Conservation (phyloP, 2,888 invertebrate species). For the Temnothorax rugatulus region DNA sequence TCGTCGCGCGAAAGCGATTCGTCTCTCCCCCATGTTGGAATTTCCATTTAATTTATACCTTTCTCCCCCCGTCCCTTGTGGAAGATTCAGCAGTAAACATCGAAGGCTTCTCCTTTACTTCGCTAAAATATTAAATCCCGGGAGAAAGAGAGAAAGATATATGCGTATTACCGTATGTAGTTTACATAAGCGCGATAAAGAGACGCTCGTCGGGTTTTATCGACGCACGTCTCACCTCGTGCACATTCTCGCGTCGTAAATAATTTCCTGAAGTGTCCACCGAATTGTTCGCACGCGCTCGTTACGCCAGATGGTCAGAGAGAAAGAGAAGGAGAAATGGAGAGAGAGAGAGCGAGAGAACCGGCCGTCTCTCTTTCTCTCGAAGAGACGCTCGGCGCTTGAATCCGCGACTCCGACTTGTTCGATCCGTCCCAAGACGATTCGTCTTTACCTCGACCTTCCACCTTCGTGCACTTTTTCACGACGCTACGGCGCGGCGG, state of each 20-base stretch:
- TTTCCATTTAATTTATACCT: constrained; percentile 44
- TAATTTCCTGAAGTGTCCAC: constrained; percentile 29
- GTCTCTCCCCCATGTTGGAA: constrained; percentile 15
- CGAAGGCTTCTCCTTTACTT: constrained; percentile 1
- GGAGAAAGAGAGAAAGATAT: background rate
- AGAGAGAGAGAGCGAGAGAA: background rate
- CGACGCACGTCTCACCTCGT: constrained; percentile 12
- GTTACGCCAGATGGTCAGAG: constrained; percentile 7
- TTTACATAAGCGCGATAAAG: constrained; percentile 40
- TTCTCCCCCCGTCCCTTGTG: background rate
- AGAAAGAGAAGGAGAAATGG: background rate
- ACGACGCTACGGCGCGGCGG: constrained; percentile 40
- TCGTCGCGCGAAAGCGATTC: constrained; percentile 34
- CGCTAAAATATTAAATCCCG: constrained; percentile 36
- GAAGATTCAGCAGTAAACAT: constrained; percentile 40
- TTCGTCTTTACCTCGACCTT: constrained; percentile 69
- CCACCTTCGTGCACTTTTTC: constrained; percentile 68
- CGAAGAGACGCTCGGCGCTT: constrained; percentile 5
- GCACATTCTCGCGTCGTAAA: constrained; percentile 41
- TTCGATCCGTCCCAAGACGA: constrained; percentile 64
- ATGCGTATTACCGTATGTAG: constrained; percentile 25
- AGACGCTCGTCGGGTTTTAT: constrained; percentile 34
- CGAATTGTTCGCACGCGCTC: constrained; percentile 38
- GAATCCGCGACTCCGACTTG: constrained; percentile 54
- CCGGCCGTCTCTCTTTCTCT: background rate